phyloP scores from a whole-genome alignment of 2,888 invertebrate genomes.

The Spicauda simplicius region DNA sequence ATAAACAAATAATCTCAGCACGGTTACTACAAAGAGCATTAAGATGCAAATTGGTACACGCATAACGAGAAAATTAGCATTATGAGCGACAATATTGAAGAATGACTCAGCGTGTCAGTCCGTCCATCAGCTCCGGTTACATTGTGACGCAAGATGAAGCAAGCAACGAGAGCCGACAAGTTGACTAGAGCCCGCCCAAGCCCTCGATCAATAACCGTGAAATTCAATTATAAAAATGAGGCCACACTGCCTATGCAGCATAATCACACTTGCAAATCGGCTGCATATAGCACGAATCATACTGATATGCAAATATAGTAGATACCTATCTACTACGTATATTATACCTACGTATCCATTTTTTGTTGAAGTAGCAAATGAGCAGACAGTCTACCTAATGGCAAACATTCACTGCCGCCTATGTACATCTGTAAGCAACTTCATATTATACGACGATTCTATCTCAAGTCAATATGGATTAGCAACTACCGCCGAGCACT shows the following conservation, averaged over 20 bases:
- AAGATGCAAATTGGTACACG: constrained; percentile 82
- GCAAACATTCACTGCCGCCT: too few species aligned
- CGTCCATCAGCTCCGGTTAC: constrained; percentile 71
- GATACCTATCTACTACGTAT: too few species aligned
- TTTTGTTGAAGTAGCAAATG: too few species aligned
- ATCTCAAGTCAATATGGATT: too few species aligned
- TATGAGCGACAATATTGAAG: constrained; percentile 77
- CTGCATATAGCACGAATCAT: constrained; percentile 18
- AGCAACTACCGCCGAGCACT: too few species aligned
- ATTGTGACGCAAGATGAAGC: constrained; percentile 65
- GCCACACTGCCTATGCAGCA: constrained; percentile 55
- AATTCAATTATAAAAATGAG: constrained; percentile 75
- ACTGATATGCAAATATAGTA: background rate
- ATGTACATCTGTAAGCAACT: too few species aligned
- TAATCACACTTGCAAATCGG: constrained; percentile 36
- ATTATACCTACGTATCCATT: too few species aligned
- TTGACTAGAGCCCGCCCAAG: constrained; percentile 74
- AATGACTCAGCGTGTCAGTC: constrained; percentile 74
- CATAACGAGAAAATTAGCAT: constrained; percentile 81
- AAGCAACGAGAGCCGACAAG: constrained; percentile 64
- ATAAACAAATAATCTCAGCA: constrained; percentile 48
- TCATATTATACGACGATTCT: too few species aligned
- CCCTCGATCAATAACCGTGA: constrained; percentile 76
- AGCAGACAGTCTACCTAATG: too few species aligned
- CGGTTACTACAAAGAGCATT: constrained; percentile 69